Evolutionary conservation across 1,140 invertebrate species (phyloP).

Genomic region (Zaprionus camerounensis): DNA sequence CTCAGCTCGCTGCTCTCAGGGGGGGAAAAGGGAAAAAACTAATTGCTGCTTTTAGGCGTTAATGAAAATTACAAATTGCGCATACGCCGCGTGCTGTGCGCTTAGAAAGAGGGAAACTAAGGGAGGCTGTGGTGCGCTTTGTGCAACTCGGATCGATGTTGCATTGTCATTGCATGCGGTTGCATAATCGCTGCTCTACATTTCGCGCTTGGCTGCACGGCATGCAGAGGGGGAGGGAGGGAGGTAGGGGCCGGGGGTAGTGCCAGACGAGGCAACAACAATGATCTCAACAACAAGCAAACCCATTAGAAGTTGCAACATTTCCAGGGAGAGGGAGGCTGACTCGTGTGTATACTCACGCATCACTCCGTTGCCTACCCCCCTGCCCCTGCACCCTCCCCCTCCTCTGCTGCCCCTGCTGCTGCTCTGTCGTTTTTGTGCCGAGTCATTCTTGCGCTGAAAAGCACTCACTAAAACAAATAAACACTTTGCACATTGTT

Average conservation of each 20-base stretch:
- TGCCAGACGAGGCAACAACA: conserved; percentile 37
- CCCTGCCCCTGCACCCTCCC: background rate
- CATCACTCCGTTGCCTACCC: conserved; percentile 7
- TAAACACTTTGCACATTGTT: conserved; percentile 82
- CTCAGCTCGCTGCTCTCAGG: background rate
- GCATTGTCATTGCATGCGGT: conserved; percentile 73
- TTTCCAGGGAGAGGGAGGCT: conserved; percentile 28
- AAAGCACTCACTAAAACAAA: conserved; percentile 82
- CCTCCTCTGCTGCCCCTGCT: background rate
- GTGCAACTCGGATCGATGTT: conserved; percentile 55
- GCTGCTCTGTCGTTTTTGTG: conserved; percentile 54
- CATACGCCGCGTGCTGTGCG: conserved; percentile 58
- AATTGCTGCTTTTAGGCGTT: conserved; percentile 64
- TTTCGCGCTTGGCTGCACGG: conserved; percentile 60
- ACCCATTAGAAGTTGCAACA: conserved; percentile 79
- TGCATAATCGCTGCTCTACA: conserved; percentile 78
- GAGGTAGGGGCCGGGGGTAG: conserved; percentile 17
- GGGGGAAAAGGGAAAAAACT: conserved; percentile 42
- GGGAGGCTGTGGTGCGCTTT: background rate
- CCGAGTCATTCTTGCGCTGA: conserved; percentile 61
- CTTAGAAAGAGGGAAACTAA: background rate
- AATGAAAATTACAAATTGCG: conserved; percentile 78
- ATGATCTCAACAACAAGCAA: conserved; percentile 65
- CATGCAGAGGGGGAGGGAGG: background rate
- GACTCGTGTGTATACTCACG: conserved; percentile 1